Evolutionary conservation across 1,140 invertebrate genomes (phyloP).

Genomic region (Cherax destructor): DNA sequence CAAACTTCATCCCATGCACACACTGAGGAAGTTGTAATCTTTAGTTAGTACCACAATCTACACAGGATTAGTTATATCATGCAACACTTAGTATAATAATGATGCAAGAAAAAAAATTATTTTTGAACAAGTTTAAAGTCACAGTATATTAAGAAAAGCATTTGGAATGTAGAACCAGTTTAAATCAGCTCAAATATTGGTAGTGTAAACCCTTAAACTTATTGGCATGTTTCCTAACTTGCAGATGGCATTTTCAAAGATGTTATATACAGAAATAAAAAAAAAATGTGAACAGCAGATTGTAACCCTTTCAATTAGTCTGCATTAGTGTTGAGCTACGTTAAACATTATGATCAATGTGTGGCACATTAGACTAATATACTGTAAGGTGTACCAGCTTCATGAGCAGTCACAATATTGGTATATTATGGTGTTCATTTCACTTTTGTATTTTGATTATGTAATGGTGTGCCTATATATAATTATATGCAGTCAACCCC

Average conservation of each 20-base stretch:
- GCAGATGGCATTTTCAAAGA: not conserved
- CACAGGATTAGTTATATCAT: slow-evolving; percentile 24
- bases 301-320: too few relatives aligned
- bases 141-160: not conserved
- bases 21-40: slow-evolving; percentile 78
- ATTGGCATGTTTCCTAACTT: not conserved
- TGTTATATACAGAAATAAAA: too few relatives aligned
- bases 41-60: slow-evolving; percentile 70
- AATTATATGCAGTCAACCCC: too few relatives aligned
- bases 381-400: too few relatives aligned
- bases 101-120: not conserved
- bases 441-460: too few relatives aligned
- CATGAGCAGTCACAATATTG: too few relatives aligned
- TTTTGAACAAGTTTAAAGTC: not conserved
- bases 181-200: not conserved
- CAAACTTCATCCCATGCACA: slow-evolving; percentile 91
- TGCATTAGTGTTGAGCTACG: too few relatives aligned
- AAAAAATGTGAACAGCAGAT: too few relatives aligned
- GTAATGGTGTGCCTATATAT: too few relatives aligned
- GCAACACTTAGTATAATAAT: not conserved
- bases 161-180: not conserved
- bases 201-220: not conserved
- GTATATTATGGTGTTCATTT: too few relatives aligned
- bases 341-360: too few relatives aligned
- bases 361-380: too few relatives aligned